Evolutionary conservation across 1,140 invertebrate genomes (phyloP).

Genomic region (Yoshiicerus persimilis): DNA sequence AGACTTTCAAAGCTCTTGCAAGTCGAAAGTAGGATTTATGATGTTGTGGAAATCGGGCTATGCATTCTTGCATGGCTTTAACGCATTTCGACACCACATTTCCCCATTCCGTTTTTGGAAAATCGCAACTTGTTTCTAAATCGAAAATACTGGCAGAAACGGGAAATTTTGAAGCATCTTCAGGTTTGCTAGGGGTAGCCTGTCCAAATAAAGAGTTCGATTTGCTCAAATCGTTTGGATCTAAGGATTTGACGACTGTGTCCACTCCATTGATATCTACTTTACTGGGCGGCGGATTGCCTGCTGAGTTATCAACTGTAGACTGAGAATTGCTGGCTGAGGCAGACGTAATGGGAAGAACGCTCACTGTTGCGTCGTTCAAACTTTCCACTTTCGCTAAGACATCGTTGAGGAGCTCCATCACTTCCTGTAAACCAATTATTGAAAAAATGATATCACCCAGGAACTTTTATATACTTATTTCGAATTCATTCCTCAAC

Average conservation of each 20-base stretch:
- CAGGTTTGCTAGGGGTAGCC: background rate
- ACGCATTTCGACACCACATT: constrained; percentile 63
- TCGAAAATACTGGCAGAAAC: background rate
- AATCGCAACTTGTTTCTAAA: constrained; percentile 24
- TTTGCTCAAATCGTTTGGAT: background rate
- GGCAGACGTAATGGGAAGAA: too few relatives aligned
- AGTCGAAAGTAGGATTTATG: constrained; percentile 90
- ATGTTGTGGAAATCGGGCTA: constrained; percentile 82
- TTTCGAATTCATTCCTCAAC: too few relatives aligned
- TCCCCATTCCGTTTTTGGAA: constrained; percentile 34
- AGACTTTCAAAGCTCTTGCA: constrained; percentile 79
- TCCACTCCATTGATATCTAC: background rate
- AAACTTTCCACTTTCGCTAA: too few relatives aligned
- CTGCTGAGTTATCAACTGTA: too few relatives aligned
- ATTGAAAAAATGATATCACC: too few relatives aligned
- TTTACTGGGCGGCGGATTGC: too few relatives aligned
- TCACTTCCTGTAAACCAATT: too few relatives aligned
- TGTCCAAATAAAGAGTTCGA: background rate
- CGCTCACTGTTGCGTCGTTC: too few relatives aligned
- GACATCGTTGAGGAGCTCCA: too few relatives aligned
- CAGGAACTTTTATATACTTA: too few relatives aligned
- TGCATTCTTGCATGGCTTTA: constrained; percentile 77
- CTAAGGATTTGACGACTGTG: background rate
- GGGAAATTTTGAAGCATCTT: background rate
- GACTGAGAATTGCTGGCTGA: too few relatives aligned